Evolutionary conservation across 53 echinoderm and acorn worm species (phyloP).

Genomic region (Holothuria leucospilota): DNA sequence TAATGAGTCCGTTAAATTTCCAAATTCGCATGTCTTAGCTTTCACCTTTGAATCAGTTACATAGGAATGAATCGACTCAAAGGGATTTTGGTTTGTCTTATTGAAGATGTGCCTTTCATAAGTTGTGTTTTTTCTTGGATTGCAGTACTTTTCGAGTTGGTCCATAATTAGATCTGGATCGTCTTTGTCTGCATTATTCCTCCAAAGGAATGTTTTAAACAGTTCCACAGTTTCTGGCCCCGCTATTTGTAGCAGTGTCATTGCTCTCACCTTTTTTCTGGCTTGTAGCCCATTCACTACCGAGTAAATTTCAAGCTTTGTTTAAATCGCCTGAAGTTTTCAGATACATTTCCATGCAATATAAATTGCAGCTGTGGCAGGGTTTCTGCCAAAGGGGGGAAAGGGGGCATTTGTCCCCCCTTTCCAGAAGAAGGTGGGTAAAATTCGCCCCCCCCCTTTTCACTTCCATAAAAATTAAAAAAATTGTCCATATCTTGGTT

Average conservation of each 20-base stretch:
- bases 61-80: slow-evolving; percentile 52
- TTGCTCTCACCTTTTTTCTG: too few relatives aligned
- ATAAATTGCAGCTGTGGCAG: not conserved
- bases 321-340: too few relatives aligned
- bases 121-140: slow-evolving; percentile 38
- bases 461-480: too few relatives aligned
- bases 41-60: not conserved
- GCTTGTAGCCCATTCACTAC: too few relatives aligned
- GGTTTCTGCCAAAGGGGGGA: too few relatives aligned
- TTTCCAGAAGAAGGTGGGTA: too few relatives aligned
- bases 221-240: not conserved
- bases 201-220: not conserved
- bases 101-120: slow-evolving; percentile 51
- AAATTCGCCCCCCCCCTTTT: too few relatives aligned
- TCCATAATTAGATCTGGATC: not conserved
- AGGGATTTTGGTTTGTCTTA: slow-evolving; percentile 12
- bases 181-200: not conserved
- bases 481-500: too few relatives aligned
- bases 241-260: not conserved
- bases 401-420: too few relatives aligned
- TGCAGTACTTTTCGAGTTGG: not conserved
- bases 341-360: slow-evolving; percentile 1
- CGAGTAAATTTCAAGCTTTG: too few relatives aligned
- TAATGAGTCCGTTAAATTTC: not conserved
- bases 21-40: not conserved